Evolutionary conservation across 2,888 invertebrate species (phyloP).

Genomic region (Endomychus coccineus): DNA sequence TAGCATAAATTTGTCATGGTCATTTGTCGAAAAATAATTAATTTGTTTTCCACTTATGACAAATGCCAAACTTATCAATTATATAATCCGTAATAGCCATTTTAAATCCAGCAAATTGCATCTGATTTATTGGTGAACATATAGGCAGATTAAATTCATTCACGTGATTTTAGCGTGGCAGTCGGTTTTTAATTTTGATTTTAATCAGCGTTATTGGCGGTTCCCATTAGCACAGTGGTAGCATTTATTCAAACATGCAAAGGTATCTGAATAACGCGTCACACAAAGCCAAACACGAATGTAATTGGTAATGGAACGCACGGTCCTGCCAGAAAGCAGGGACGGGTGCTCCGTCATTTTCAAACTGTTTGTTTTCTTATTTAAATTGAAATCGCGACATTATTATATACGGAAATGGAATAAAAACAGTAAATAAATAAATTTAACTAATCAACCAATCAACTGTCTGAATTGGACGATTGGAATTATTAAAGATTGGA

Average conservation of each 20-base stretch:
- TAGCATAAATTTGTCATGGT: too few species aligned
- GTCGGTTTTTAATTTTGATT: constrained; percentile 30
- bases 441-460: too few species aligned
- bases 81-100: too few species aligned
- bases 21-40: too few species aligned
- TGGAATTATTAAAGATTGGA: too few species aligned
- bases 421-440: too few species aligned
- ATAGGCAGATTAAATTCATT: constrained; percentile 14
- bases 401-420: too few species aligned
- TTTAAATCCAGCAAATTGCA: too few species aligned
- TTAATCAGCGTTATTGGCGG: constrained; percentile 29
- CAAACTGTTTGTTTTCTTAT: constrained; percentile 19
- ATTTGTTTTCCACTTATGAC: too few species aligned
- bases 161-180: constrained; percentile 13
- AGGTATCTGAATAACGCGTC: constrained; percentile 30
- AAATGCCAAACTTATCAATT: too few species aligned
- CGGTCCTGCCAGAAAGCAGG: constrained; percentile 10
- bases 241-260: constrained; percentile 30
- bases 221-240: constrained; percentile 27
- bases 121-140: constrained; percentile 13
- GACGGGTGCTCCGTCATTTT: constrained; percentile 19
- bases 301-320: constrained; percentile 29
- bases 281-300: constrained; percentile 30
- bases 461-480: too few species aligned
- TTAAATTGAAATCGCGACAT: too few species aligned